phyloP scores from a whole-genome alignment of 1,140 invertebrate genomes.

The Contarinia nasturtii region DNA sequence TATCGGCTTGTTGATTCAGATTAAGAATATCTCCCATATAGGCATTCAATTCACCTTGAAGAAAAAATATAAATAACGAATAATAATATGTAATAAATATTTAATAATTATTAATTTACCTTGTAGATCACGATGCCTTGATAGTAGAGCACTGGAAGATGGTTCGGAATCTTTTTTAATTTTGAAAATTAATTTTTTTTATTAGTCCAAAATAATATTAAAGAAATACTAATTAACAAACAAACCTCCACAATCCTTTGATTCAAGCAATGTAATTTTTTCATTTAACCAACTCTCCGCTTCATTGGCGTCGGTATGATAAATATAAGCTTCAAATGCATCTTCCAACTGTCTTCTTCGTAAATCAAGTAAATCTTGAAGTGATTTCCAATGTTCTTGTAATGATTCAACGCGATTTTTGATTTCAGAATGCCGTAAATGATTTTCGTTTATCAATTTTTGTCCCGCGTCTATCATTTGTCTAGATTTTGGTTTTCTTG shows the following conservation, averaged over 20 bases:
- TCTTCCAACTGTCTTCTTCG: conserved; percentile 78
- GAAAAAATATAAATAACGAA: no score
- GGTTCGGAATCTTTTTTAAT: no score
- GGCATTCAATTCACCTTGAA: conserved; percentile 81
- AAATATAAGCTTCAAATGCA: conserved; percentile 84
- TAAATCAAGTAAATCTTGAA: conserved; percentile 66
- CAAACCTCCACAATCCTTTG: conserved; percentile 72
- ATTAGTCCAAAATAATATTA: no score
- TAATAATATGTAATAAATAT: no score
- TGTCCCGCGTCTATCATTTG: conserved; percentile 54
- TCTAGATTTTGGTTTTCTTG: conserved; percentile 59
- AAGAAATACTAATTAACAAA: no score
- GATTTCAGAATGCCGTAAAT: conserved; percentile 60
- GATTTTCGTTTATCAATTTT: conserved; percentile 51
- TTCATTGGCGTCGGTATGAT: conserved; percentile 93
- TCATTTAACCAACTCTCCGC: conserved; percentile 95
- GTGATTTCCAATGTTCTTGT: conserved; percentile 64
- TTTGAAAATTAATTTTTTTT: no score
- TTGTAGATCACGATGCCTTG: conserved; percentile 71
- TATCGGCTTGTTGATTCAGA: conserved; percentile 66
- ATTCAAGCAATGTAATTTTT: conserved; percentile 72
- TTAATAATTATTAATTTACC: conserved; percentile 86
- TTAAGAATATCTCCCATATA: conserved; percentile 78
- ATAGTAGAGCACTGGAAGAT: conserved; percentile 68
- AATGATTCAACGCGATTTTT: conserved; percentile 60